A percentile compares a stretch with the other conserved stretches of the same genome.
phyloP scores from a whole-genome alignment of 92 coral and sea anemone species.

The Virgularia gustaviana region DNA sequence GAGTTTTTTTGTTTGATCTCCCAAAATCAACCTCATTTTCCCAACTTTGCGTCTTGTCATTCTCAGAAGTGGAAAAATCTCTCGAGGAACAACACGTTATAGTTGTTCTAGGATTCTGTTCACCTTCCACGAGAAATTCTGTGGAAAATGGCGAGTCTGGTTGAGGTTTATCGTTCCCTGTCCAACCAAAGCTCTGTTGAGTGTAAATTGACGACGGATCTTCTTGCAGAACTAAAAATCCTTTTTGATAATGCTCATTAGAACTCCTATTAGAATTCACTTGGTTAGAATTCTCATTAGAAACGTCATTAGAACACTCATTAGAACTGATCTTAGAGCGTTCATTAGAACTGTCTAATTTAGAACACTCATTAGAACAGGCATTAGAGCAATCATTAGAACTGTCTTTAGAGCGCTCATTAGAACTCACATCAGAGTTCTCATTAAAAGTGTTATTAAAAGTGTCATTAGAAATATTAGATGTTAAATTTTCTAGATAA shows the following conservation, averaged over 20 bases:
- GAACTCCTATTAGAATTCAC: too few species aligned
- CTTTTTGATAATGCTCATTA: not conserved
- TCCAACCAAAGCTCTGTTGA: slow-evolving; percentile 24
- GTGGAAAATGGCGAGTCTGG: not conserved
- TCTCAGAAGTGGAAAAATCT: not conserved
- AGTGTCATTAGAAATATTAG: too few species aligned
- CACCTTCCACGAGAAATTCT: too few species aligned
- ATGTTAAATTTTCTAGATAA: too few species aligned
- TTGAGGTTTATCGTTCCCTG: not conserved
- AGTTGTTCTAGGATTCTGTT: too few species aligned
- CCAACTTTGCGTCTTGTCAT: not conserved
- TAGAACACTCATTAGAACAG: not conserved
- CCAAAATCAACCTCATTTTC: not conserved
- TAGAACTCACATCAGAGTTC: too few species aligned
- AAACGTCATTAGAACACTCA: too few species aligned
- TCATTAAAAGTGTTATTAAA: too few species aligned
- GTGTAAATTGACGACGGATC: slow-evolving; percentile 28
- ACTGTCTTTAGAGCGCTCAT: not conserved
- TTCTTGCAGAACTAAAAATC: slow-evolving; percentile 19
- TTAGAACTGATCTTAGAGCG: too few species aligned
- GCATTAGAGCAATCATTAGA: not conserved
- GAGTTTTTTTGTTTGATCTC: not conserved
- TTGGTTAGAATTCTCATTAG: too few species aligned
- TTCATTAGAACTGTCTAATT: not conserved
- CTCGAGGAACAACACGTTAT: too few species aligned